These are phyloP conservation scores for Drosophila littoralis DNA, from an alignment of 1,140 invertebrate species.

Conservation along the genomic window DNA sequence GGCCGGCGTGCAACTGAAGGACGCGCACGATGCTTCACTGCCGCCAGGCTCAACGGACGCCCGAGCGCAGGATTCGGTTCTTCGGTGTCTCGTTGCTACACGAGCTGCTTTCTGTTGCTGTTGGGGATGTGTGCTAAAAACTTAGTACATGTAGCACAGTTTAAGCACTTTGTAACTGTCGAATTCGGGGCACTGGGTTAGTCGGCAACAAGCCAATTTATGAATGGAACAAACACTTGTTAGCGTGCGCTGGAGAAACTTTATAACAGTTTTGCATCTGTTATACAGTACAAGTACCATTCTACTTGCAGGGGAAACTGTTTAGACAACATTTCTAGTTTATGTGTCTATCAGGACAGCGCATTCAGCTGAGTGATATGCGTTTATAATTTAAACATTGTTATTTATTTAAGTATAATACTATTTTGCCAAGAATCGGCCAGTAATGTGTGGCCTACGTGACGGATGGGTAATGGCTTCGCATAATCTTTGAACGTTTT, in stretches of 20 bases:
- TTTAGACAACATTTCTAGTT: background rate
- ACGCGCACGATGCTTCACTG: constrained; percentile 1
- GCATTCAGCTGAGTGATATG: no score
- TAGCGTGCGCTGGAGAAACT: constrained; percentile 63
- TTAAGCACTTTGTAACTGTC: background rate
- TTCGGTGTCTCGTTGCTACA: background rate
- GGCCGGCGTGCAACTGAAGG: constrained; percentile 69
- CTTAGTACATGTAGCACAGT: constrained; percentile 53
- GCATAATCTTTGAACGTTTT: no score
- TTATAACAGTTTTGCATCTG: constrained; percentile 18
- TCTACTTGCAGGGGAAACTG: constrained; percentile 10
- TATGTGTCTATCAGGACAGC: no score
- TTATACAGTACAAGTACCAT: constrained; percentile 26
- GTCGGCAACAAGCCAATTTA: constrained; percentile 55
- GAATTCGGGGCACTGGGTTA: constrained; percentile 48
- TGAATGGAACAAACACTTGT: constrained; percentile 81
- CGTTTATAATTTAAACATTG: no score
- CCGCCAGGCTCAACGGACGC: constrained; percentile 2
- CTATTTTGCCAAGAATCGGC: no score
- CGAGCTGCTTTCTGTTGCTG: background rate
- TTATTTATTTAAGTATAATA: no score
- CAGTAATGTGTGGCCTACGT: no score
- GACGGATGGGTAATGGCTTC: no score
- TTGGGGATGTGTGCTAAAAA: constrained; percentile 52
- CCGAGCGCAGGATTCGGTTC: background rate